Evolutionary conservation across 92 coral and sea anemone species (phyloP), one percentile per base, ranked within the genome.

Genomic region (Desmophyllum pertusum): DNA sequence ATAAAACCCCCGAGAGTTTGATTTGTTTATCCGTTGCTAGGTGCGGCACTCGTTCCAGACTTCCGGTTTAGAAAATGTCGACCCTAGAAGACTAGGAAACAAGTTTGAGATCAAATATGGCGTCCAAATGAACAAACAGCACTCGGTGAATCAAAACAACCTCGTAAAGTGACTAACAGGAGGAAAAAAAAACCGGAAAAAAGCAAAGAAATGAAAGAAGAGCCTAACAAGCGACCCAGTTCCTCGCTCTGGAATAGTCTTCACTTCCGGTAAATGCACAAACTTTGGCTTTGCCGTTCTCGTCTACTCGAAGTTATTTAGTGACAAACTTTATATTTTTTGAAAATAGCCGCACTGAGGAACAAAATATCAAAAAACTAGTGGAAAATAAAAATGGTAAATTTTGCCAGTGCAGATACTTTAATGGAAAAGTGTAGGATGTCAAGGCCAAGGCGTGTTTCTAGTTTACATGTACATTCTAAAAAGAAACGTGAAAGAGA

Each of bases 41-140:
- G 57, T 51, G 4, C 2, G 23, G 6, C 4, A 51, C 57, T 51
- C 5, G 25, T 0, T n/a, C 71, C 43, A 66, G n/a, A 35, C 71
- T 66, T 35, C 3, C 39, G 43, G 71, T 66, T 66, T 29, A 0
- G 31, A 1, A 27, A 3, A 66, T 66, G 15, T 33, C 33, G 71
- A 66, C 27, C 27, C 33, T 33, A 31, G 40, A 33, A 41, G 71
- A 66, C 71, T 66, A 33, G 71, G 71, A n/a, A 21, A 66, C 71
- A 37, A 66, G 71, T 66, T 7, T 66, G 5, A 14, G 33, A 35
- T 66, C 71, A 66, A 66, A 66, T 9, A 66, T 66, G 71, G 71
- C 38, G 41, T 66, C 39, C 43, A 35, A 10, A n/a, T 31, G 13
- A 21, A 66, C 41, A 30, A 31, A 66, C 38, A 66, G 36, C 13